Evolutionary conservation across 2,797 vertebrate genomes (phyloP).

Genomic region (Oreortyx pictus): DNA sequence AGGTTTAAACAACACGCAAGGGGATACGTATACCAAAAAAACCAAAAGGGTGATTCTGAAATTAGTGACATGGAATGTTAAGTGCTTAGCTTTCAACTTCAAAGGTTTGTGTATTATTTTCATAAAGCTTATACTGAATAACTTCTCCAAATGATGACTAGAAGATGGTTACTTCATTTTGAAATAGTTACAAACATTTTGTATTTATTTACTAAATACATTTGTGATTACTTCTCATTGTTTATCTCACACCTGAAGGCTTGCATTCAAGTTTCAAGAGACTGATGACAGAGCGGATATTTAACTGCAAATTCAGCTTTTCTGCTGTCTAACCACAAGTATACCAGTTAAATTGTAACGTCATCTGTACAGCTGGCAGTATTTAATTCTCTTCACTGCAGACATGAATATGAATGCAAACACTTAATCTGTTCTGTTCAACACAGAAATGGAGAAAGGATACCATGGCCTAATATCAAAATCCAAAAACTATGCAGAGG

Average conservation of each 20-base stretch:
- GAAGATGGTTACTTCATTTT: background rate
- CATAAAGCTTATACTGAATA: background rate
- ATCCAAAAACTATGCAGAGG: background rate
- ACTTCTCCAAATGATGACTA: background rate
- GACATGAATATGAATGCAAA: background rate
- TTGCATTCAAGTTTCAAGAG: background rate
- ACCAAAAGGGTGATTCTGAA: background rate
- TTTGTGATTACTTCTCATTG: background rate
- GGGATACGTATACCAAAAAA: background rate
- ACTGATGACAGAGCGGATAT: background rate
- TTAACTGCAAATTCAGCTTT: background rate
- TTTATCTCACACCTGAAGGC: background rate
- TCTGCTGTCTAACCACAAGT: background rate
- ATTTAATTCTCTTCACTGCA: background rate
- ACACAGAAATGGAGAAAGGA: background rate
- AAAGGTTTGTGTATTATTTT: background rate
- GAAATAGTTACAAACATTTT: background rate
- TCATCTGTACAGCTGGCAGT: background rate
- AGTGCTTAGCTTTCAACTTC: background rate
- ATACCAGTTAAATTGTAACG: background rate
- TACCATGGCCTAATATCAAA: background rate
- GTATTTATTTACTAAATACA: background rate
- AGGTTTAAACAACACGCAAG: background rate
- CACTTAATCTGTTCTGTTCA: background rate
- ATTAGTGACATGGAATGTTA: background rate